Conservation (phyloP, 2,797 vertebrate species). For the Rhabdomys pumilio region DNA sequence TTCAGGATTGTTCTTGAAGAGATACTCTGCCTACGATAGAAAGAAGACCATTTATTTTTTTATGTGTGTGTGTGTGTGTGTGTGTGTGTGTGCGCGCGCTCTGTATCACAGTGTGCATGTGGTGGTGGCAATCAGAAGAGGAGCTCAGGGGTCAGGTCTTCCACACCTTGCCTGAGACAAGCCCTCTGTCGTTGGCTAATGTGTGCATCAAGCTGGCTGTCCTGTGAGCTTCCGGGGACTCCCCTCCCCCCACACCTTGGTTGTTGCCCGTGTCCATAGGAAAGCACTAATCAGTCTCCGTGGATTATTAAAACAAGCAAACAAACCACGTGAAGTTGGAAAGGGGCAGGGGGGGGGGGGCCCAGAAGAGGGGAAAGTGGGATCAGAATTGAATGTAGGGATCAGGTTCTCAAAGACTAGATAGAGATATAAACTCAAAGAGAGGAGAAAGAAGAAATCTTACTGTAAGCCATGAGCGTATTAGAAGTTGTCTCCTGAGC, state of each 20-base stretch:
- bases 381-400: not conserved
- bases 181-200: not conserved
- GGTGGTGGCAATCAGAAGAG: too few species aligned
- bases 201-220: not conserved
- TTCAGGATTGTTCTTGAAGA: conserved; percentile 93
- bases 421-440: not conserved
- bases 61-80: too few species aligned
- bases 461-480: not conserved
- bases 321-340: not conserved
- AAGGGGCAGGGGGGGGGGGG: not conserved
- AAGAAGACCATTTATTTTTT: conserved; percentile 12
- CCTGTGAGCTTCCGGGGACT: not conserved
- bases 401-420: not conserved
- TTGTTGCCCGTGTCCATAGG: not conserved
- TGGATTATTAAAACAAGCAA: not conserved
- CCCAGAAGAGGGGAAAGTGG: not conserved
- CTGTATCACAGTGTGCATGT: not conserved
- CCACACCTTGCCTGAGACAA: not conserved
- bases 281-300: not conserved
- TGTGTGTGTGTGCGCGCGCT: not conserved
- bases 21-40: conserved; percentile 94
- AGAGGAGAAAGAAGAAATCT: not conserved
- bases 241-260: too few species aligned
- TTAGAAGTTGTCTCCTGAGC: conserved; percentile 31
- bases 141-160: not conserved